phyloP scores from a whole-genome alignment of 2,113 vertebrate species.

The Ovis canadensis region DNA sequence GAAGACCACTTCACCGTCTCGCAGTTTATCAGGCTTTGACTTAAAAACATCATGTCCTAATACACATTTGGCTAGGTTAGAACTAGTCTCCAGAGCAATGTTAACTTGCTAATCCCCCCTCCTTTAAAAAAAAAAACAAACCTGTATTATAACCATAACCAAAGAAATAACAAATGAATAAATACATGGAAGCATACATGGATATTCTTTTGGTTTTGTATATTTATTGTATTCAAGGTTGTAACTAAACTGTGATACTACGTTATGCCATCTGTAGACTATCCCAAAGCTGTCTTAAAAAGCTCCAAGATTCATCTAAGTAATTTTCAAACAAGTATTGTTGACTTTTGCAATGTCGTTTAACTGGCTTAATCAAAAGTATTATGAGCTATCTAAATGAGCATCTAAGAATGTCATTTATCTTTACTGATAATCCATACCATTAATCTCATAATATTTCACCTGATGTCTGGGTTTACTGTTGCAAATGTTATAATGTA shows the following conservation, averaged over 20 bases:
- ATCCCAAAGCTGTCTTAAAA: neutral
- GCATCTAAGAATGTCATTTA: neutral
- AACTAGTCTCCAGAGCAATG: neutral
- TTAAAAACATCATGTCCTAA: neutral
- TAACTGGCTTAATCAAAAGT: neutral
- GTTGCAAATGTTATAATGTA: neutral
- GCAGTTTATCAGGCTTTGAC: neutral
- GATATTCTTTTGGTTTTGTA: neutral
- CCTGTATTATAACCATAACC: neutral
- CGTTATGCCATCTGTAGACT: neutral
- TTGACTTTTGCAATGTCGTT: neutral
- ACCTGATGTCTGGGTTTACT: neutral
- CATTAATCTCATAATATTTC: neutral
- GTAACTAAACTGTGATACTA: neutral
- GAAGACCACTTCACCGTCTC: neutral
- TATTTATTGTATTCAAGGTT: neutral
- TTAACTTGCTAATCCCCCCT: neutral
- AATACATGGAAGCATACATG: neutral
- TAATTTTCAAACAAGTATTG: slow-evolving; percentile 25
- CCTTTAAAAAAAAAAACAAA: neutral
- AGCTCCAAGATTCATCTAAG: neutral
- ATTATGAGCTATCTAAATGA: neutral
- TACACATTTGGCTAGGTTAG: neutral
- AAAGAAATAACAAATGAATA: neutral
- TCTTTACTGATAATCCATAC: neutral